Conservation (phyloP, 2,797 vertebrate species). For the Falco peregrinus region DNA sequence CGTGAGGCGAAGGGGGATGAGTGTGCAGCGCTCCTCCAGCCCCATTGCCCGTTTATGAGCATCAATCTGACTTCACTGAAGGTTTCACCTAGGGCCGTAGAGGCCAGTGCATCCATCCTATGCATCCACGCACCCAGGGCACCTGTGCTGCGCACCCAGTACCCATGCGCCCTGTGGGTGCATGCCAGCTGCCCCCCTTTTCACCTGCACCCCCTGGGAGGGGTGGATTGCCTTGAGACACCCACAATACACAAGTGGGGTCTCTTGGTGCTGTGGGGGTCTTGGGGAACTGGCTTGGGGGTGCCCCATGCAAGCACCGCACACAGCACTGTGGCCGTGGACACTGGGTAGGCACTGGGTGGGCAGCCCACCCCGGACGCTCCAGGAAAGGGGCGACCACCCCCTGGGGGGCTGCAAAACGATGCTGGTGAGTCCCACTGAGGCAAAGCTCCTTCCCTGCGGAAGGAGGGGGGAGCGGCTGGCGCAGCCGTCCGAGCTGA, state of each 20-base stretch:
- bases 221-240: not conserved
- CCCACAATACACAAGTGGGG: rapidly evolving
- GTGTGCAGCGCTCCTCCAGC: not conserved
- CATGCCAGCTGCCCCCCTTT: rapidly evolving
- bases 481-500: not conserved
- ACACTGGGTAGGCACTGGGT: not conserved
- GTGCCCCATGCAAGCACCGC: not conserved
- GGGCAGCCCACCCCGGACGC: not conserved
- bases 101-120: not conserved
- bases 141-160: not conserved
- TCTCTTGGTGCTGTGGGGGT: too few species aligned
- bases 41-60: too few species aligned
- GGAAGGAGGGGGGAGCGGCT: not conserved
- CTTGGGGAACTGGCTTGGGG: not conserved
- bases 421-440: not conserved
- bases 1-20: not conserved
- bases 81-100: not conserved
- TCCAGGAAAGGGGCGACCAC: not conserved
- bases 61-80: not conserved
- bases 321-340: not conserved
- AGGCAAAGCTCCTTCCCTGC: not conserved
- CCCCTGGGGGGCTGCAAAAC: not conserved
- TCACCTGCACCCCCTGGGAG: not conserved
- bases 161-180: not conserved
- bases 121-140: not conserved